Evolutionary conservation across 2,113 vertebrate genomes (phyloP), one percentile per base, ranked within the genome.

Genomic region (Verasper variegatus): DNA sequence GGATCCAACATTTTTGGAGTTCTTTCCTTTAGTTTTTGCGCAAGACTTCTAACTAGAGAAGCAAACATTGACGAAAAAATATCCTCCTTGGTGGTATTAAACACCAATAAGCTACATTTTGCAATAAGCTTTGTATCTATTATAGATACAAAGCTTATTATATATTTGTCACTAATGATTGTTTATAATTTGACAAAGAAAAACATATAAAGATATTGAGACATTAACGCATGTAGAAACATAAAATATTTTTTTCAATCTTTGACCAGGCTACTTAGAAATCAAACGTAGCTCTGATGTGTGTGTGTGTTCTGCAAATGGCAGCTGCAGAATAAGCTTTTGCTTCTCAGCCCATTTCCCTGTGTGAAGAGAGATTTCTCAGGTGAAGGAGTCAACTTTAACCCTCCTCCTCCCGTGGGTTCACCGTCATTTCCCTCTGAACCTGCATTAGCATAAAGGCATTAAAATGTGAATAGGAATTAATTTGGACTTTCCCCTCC

Each of bases 401-500:
- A 92, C 92, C 91, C 87, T 81, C 83, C 71, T 88, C 80, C 92
- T 93, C 47, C 47, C 81, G 68, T 91, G 94, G 90, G 90, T 75
- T 84, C 83, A 68, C 77, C 76, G 64, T 84, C 82, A 81, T 85
- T 81, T 92, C 91, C 89, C 89, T 86, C 81, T 89, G 86, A 90
- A 90, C 90, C 78, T 0, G 55, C 88, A 95, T 95, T 95, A 94
- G 93, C 94, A 95, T 95, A 94, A 95, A 94, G 78, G 92, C 92
- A 95, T 95, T 95, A 95, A 93, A 95, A 94, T 95, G 92, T 92
- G 94, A 95, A 95, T 94, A 93, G 93, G 92, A 95, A 95, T 95
- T 95, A 95, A 95, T 95, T 95, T 95, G 91, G 94, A 94, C 94
- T 94, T 94, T 94, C 93, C 94, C 92, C 94, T 93, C 92, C 93